Base-by-base conservation (phyloP, 2,113 vertebrate species). In the Cyanoliseus patagonus region DNA sequence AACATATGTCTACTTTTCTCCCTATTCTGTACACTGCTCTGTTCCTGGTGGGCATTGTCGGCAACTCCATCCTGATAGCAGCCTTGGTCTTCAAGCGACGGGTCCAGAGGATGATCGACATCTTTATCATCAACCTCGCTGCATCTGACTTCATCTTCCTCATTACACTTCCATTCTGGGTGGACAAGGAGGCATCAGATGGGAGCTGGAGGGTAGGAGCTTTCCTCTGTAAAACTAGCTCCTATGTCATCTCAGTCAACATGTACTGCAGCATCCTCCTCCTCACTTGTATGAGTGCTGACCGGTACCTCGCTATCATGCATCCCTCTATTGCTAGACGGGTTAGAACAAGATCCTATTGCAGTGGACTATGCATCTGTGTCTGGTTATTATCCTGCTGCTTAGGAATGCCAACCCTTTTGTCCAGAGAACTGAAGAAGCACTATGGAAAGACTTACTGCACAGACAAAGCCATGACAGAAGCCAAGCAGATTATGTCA, bases 101-200 rank as follows among this genome's bases (percentile, higher is more conserved):
- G n/a, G 55, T 95, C 84, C 75, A 89, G 83, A 98, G 98, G 89
- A 69, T 98, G 86, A 98, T 98, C 0, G 98, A 98, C 31, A 24
- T 98, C 96, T 98, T 98, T 37, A 98, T 98, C 93, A 27, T 97
- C 96, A 98, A 98, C 93, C 95, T 98, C 1, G 98, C 98, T 35
- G 87, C 77, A 5, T 98, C 98, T 23, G 98, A 98, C 95, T 98
- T 98, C 94, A 95, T 98, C 83, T 98, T 98, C 94, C 98, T 98
- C 53, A 53, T 98, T 92, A 98, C 98, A 0, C 81, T 98, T 94
- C 98, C 98, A 0, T 96, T 98, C 66, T 98, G 98, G 98, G 97
- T 98, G 81, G 98, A 98, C 87, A 97, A 97, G 86, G 98, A 98
- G 70, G 95, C 41, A 0, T 97, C 93, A 0, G 90, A 83, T 0